Percentiles rank a stretch among this genome's conserved stretches.
These are phyloP conservation scores for Aramus guarauna DNA, from an alignment of 2,113 vertebrate species.

Conservation along the genomic window DNA sequence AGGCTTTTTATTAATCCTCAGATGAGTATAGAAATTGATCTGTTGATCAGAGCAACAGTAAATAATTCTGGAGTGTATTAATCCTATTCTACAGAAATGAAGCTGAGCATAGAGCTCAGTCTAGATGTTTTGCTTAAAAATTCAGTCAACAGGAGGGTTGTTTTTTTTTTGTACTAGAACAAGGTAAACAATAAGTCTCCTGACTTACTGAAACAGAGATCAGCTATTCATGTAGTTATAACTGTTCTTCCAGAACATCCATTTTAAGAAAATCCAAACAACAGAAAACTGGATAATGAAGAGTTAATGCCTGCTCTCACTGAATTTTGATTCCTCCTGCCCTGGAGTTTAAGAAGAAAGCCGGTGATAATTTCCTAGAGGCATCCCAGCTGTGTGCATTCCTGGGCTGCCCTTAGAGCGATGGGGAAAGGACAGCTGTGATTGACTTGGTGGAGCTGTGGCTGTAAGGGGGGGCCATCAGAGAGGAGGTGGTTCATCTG, in stretches of 20 bases:
- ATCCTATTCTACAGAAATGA: neutral
- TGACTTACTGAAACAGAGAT: neutral
- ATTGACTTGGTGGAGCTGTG: neutral
- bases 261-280: neutral
- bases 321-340: neutral
- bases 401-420: too few relatives aligned
- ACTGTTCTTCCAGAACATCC: neutral
- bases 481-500: neutral
- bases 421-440: neutral
- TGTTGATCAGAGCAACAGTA: neutral
- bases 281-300: neutral
- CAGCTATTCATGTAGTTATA: neutral
- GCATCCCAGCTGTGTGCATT: neutral
- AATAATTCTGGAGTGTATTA: neutral
- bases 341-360: neutral
- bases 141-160: neutral
- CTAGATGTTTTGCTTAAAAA: neutral
- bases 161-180: neutral
- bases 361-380: neutral
- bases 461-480: rapidly evolving
- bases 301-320: neutral
- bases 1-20: neutral
- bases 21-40: neutral
- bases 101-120: neutral
- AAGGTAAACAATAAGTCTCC: neutral